Base-by-base conservation (phyloP, 2,888 invertebrate species). In the Agrotis ipsilon region DNA sequence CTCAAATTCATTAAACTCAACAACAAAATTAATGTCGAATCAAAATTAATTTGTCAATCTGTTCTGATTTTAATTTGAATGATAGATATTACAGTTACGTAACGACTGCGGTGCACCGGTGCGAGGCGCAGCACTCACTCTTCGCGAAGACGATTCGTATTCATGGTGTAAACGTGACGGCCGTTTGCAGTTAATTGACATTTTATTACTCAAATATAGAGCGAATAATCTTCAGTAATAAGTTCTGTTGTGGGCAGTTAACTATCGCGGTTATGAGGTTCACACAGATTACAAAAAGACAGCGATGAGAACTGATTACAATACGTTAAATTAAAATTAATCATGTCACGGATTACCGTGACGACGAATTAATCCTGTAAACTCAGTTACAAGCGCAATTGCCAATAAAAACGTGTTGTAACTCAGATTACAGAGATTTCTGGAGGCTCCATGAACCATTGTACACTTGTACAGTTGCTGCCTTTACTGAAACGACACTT, bases 151-250 rank as follows among this genome's bases (percentile, higher is more conserved):
- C 49, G n/a, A 71, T 69, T 24, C 19, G 43, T 49, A 52, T 67
- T 61, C 27, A 60, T 66, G 57, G 67, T 77, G 54, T 68, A 71
- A 76, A 77, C 58, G 54, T 48, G 45, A 51, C 54, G 52, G 62
- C 49, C 16, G 55, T 68, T 73, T 14, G 57, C 27, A 54, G 39
- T 65, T 75, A 72, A 81, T 83, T 84, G 67, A 69, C 64, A 60
- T 57, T 74, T 72, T 24, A 64, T 78, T 67, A 63, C 51, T 55
- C 21, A 65, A 83, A 84, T 75, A 69, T 84, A 75, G 82, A 82
- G 78, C 84, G 68, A 45, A 78, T 60, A 75, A 78, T 78, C 67
- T 54, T 52, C 59, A 60, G 62, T 75, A 84, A 84, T 78, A 74
- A 60, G 32, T 67, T 73, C 60, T 69, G 63, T 71, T 69, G 61